Base-by-base conservation (phyloP, 1,140 invertebrate species). In the Polyergus mexicanus region DNA sequence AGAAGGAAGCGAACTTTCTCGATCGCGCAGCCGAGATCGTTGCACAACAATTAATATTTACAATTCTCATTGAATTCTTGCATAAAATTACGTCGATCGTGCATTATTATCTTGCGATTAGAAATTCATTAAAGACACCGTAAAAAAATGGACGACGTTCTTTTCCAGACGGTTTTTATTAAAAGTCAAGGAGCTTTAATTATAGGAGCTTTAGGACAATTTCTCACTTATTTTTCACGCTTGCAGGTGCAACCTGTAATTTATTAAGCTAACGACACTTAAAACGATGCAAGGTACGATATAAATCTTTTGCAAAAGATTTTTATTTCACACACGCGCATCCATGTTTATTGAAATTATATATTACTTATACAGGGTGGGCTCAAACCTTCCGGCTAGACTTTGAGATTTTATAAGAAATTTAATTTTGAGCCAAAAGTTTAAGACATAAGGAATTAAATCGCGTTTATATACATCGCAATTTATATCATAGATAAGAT, bases 81-180 rank as follows among this genome's bases (percentile, higher is more conserved):
- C 16, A 41, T 41, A 66, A 19, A 51, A 86, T 28, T 44, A 44
- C 19, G 41, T 47, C 60, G 60, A 68, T 87, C 74, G 65, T 35
- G 25, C 51, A 41, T 62, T 69, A 86, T 86, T 87, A 81, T 86
- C 68, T 66, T 3, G 68, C 60, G 86, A 86, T 87, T 86, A 88
- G 60, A 86, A 81, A 86, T 88, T 86, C 75, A 88, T 81, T 56
- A 81, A 22, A 81, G 51, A 11, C 41, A 4, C 16, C 25, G 51
- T 28, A 44, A 81, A 41, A 78, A 78, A 3, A 8, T 10, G 32
- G 38, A 80, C 54, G 28, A 66, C 69, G 22, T 51, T 83, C n/a
- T 81, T 54, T 16, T 35, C 6, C 19, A 25, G 8, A 13, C 25
- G 44, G 10, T 69, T 80, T 80, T 80, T 4, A 54, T 51, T 51